Base-by-base conservation (phyloP, 2,888 invertebrate species). In the Dolomedes plantarius region DNA sequence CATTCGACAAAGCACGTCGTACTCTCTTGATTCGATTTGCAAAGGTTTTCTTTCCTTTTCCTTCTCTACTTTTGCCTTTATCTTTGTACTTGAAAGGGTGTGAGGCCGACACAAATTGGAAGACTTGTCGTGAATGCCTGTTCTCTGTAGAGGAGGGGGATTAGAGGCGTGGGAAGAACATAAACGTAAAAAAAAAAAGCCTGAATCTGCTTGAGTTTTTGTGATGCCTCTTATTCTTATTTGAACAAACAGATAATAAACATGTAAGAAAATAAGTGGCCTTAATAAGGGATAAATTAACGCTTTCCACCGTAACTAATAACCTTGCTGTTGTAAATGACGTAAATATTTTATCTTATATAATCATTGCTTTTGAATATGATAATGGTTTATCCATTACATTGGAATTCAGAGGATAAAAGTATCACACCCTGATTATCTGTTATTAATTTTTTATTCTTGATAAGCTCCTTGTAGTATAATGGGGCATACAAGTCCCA, bases 31-130 rank as follows among this genome's bases (percentile, higher is more conserved):
- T 83, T 83, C 72, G 77, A 77, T 83, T 83, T 83, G 31, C 77
- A 67, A 41, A 29, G 28, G 19, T 68, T 67, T 80, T 73, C 39
- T 80, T 73, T 67, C 5, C 27, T 28, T 13, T 41, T 16, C 29
- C 41, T 28, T 62, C 46, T 32, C 65, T 65, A 46, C 65, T 62
- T 69, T 77, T 56, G 72, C 36, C 64, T 76, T 76, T 82, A 73
- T 71, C 27, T 64, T 69, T 56, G 67, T 77, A 83, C 83, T 83
- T 72, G 67, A 83, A 83, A 83, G 83, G 83, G 83, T 83, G 83
- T 72, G 65, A 77, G 83, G 32, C 77, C 69, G 83, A 46, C 62
- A 69, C 69, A 82, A 82, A 82, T 82, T 56, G 72, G 72, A 5
- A 79, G 16, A 32, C 67, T 56, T 36, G 39, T 9, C 29, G 5